phyloP scores from a whole-genome alignment of 1,140 invertebrate species.

The Hypsibius dujardini region DNA sequence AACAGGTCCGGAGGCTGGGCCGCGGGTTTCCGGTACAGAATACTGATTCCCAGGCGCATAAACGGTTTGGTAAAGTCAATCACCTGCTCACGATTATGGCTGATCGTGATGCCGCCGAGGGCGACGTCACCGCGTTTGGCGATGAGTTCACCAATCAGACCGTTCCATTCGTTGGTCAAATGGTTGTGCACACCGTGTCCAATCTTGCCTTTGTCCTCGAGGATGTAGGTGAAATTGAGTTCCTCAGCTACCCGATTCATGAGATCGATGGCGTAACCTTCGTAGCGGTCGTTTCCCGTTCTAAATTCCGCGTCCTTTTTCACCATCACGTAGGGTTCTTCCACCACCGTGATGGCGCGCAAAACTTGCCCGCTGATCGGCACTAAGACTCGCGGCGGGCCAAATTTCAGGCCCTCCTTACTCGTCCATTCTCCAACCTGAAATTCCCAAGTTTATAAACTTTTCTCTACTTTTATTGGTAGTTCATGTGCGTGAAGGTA shows the following conservation, averaged over 20 bases:
- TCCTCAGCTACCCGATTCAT: not conserved
- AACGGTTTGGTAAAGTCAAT: constrained; percentile 36
- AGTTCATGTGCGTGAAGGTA: not conserved
- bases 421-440: constrained; percentile 77
- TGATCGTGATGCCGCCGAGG: constrained; percentile 80
- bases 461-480: not conserved
- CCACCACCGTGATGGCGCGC: not conserved
- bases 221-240: not conserved
- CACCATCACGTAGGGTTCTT: constrained; percentile 32
- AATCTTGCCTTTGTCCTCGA: constrained; percentile 29
- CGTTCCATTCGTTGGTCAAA: constrained; percentile 35
- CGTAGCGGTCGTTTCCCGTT: constrained; percentile 31
- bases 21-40: constrained; percentile 69
- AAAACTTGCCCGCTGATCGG: not conserved
- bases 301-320: constrained; percentile 26
- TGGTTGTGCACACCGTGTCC: constrained; percentile 31
- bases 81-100: constrained; percentile 64
- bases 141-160: constrained; percentile 36
- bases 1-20: constrained; percentile 78
- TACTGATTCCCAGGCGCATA: constrained; percentile 46
- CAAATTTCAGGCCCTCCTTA: constrained; percentile 41
- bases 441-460: constrained; percentile 35
- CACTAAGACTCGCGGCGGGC: not conserved
- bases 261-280: constrained; percentile 24
- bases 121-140: constrained; percentile 55